Percentiles rank a stretch among this genome's conserved stretches.
phyloP scores from a whole-genome alignment of 2,113 vertebrate species.

The Ifrita kowaldi region DNA sequence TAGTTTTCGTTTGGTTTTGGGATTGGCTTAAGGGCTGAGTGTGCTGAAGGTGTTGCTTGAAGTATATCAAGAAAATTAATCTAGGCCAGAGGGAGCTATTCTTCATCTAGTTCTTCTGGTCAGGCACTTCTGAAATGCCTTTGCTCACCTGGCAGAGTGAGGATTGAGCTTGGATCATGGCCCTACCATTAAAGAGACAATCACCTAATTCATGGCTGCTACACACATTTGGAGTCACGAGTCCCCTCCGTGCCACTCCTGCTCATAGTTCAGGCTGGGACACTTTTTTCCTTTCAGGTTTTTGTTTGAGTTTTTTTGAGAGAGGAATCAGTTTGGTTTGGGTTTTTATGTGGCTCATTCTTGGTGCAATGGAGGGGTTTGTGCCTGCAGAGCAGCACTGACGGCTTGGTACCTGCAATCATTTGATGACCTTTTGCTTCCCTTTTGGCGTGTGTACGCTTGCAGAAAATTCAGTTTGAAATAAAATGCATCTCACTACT shows the following conservation, averaged over 20 bases:
- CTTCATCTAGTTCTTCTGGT: neutral
- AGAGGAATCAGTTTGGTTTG: neutral
- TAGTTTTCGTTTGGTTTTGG: neutral
- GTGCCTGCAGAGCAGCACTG: neutral
- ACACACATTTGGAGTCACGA: fast-evolving
- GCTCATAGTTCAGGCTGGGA: neutral
- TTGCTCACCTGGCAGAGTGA: neutral
- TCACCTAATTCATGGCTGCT: neutral
- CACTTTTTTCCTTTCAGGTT: neutral
- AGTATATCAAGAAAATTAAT: neutral
- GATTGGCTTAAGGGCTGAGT: neutral
- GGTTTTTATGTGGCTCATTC: neutral
- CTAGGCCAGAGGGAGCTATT: neutral
- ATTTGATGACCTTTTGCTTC: neutral
- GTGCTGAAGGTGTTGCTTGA: neutral
- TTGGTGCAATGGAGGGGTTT: neutral
- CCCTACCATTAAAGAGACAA: neutral
- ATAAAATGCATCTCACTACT: constrained; percentile 15
- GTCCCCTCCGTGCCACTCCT: neutral
- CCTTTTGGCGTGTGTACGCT: neutral
- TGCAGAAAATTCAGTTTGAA: neutral
- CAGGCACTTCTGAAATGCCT: neutral
- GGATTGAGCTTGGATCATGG: neutral
- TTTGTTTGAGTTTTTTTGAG: neutral
- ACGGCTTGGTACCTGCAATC: neutral